phyloP scores from a whole-genome alignment of 2,888 invertebrate genomes.

The Apamea epomidion region DNA sequence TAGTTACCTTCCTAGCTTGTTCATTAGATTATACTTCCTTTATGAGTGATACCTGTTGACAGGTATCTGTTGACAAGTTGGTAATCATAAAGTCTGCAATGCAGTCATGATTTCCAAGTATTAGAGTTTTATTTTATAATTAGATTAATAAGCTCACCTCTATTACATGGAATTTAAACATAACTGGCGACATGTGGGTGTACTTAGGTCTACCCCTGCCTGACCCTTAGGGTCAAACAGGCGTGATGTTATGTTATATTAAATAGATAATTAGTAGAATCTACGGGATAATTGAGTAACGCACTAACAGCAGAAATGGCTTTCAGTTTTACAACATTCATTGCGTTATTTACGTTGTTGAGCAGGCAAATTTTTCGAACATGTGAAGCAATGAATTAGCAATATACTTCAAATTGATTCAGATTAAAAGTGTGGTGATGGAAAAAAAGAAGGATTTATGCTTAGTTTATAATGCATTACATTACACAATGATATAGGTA shows the following conservation, averaged over 20 bases:
- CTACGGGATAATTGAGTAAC: too few relatives aligned
- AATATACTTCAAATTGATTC: not conserved
- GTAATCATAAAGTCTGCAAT: not conserved
- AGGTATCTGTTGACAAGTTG: conserved; percentile 17
- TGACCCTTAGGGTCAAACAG: too few relatives aligned
- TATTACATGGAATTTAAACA: too few relatives aligned
- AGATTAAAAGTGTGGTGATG: not conserved
- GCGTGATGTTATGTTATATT: too few relatives aligned
- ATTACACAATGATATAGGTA: conserved; percentile 14
- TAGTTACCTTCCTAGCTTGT: conserved; percentile 17
- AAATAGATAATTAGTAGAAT: not conserved
- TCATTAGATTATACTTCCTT: conserved; percentile 30
- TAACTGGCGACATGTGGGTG: too few relatives aligned
- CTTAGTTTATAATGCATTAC: conserved; percentile 8
- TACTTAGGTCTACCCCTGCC: too few relatives aligned
- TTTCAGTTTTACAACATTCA: too few relatives aligned
- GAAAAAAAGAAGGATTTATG: not conserved
- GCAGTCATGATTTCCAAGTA: not conserved
- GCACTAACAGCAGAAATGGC: too few relatives aligned
- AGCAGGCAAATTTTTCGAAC: too few relatives aligned
- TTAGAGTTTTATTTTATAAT: not conserved
- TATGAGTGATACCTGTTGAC: conserved; percentile 26
- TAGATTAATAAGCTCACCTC: too few relatives aligned
- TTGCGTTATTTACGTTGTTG: too few relatives aligned
- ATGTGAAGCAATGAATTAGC: not conserved